Evolutionary conservation across 2,888 invertebrate species (phyloP), one percentile per base, ranked within the genome.

Genomic region (Hypolimnas misippus): DNA sequence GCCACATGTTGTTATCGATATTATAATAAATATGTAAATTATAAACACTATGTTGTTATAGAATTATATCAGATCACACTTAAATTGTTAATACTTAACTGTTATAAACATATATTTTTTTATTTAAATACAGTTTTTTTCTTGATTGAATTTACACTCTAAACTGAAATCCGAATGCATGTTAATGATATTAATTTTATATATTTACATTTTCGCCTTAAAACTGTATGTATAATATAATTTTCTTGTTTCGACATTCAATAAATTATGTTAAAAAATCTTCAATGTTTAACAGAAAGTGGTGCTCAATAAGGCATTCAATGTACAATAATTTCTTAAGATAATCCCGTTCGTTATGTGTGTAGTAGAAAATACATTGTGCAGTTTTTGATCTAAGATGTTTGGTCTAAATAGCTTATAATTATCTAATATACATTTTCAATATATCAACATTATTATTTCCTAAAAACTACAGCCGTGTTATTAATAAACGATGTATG

Each of bases 281-380:
- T 46, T 16, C 6, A 12, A 5, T 21, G 7, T 56, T 31, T 31
- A 31, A 31, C 31, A 7, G 8, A 31, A 31, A 7, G 31, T 31
- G 1, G 8, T 8, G 5, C 8, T 2, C 6, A 31, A 31, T 31
- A 31, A 31, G 31, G 16, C 4, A 2, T 29, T 5, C 3, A 46
- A 29, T 29, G 8, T n/a, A 17, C 1, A 54, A 12, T 8, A 5
- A 7, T 31, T 7, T 7, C 33, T 35, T 42, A 50, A 25, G 35
- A 44, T 46, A 16, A 40, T 50, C 42, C 54, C 42, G 42, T 51
- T 60, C 17, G 14, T 55, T 4, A 31, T 8, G 14, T 19, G 44
- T 29, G 29, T 54, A 16, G 33, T 60, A 58, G 42, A 55, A 63
- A 62, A 57, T 62, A 57, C 49, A 67, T 62, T 64, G 62, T 64